These are phyloP conservation scores for Brachionus asplanchnoidis DNA, from an alignment of 1,140 invertebrate genomes.

Conservation along the genomic window DNA sequence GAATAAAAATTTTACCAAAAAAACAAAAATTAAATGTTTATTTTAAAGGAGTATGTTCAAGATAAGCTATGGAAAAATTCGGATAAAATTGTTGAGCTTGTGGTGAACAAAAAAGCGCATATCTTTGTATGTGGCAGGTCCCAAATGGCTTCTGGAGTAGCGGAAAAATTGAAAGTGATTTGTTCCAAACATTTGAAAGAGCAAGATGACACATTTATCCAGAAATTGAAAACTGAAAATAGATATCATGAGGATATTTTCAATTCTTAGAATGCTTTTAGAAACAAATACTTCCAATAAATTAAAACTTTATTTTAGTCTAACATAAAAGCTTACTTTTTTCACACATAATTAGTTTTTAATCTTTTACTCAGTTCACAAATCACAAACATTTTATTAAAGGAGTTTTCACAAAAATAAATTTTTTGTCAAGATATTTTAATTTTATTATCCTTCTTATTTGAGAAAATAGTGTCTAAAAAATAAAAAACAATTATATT, in stretches of 20 bases:
- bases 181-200: constrained; percentile 57
- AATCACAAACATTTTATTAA: no score
- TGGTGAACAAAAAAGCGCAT: constrained; percentile 81
- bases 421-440: no score
- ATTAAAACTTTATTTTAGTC: no score
- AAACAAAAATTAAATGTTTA: background rate
- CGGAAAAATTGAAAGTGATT: constrained; percentile 69
- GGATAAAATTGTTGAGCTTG: constrained; percentile 84
- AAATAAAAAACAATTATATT: no score
- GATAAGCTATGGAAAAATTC: constrained; percentile 81
- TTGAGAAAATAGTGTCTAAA: no score
- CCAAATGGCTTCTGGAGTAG: constrained; percentile 94
- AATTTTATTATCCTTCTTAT: no score
- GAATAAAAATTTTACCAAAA: no score
- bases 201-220: constrained; percentile 80
- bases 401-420: no score
- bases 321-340: no score
- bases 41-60: constrained; percentile 77
- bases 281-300: no score
- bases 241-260: constrained; percentile 10
- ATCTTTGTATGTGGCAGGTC: constrained; percentile 98
- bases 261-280: constrained; percentile 47
- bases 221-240: constrained; percentile 58
- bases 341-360: no score
- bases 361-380: no score